A percentile compares a stretch with the other conserved stretches of the same genome.
These are phyloP conservation scores for Conchocele bisecta DNA, from an alignment of 2,888 invertebrate species.

Conservation along the genomic window DNA sequence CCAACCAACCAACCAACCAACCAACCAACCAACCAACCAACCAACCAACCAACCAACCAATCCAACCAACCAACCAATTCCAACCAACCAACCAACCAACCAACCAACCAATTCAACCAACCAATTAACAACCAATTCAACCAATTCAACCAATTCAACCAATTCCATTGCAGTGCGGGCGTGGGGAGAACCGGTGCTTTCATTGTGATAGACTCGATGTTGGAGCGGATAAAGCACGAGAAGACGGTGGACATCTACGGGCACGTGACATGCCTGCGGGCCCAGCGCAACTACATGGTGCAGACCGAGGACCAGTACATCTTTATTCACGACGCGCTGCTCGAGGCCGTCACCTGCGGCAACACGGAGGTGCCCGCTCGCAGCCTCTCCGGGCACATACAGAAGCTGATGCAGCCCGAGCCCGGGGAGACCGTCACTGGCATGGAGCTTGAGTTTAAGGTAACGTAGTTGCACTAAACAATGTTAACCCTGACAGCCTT, in stretches of 20 bases:
- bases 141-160: too few relatives aligned
- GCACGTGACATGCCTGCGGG: slow-evolving; percentile 98
- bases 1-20: too few relatives aligned
- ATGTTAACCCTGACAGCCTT: too few relatives aligned
- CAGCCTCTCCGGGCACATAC: slow-evolving; percentile 96
- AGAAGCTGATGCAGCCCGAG: slow-evolving; percentile 93
- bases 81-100: too few relatives aligned
- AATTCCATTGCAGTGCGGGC: slow-evolving; percentile 88
- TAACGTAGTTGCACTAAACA: slow-evolving; percentile 31
- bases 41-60: too few relatives aligned
- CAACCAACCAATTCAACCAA: too few relatives aligned
- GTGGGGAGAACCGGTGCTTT: slow-evolving; percentile 98
- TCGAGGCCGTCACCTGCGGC: slow-evolving; percentile 98
- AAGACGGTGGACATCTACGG: slow-evolving; percentile 99
- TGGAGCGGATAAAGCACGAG: slow-evolving; percentile 98
- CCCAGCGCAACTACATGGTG: slow-evolving; percentile 99
- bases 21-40: too few relatives aligned
- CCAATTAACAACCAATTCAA: too few relatives aligned
- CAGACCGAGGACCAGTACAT: slow-evolving; percentile 99
- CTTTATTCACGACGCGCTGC: slow-evolving; percentile 98
- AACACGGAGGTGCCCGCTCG: slow-evolving; percentile 98
- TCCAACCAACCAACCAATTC: too few relatives aligned
- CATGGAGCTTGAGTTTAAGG: slow-evolving; percentile 82
- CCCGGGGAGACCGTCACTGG: slow-evolving; percentile 81
- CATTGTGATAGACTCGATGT: slow-evolving; percentile 99